phyloP scores from a whole-genome alignment of 2,888 invertebrate species.

The Tridacna gigas region DNA sequence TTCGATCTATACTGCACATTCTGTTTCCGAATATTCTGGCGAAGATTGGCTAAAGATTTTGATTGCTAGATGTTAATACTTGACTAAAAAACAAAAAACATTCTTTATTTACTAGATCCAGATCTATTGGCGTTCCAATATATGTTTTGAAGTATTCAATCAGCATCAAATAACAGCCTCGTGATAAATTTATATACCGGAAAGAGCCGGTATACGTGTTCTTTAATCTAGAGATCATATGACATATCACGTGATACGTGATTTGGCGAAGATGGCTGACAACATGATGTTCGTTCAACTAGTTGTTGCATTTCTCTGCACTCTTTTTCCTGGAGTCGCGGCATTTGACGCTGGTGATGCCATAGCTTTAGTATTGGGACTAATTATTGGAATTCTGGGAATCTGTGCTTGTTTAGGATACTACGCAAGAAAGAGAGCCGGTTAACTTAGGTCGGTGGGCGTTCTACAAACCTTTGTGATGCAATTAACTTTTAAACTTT shows the following conservation, averaged over 20 bases:
- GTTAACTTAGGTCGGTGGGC: constrained; percentile 13
- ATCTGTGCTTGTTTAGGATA: constrained; percentile 85
- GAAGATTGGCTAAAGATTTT: no score
- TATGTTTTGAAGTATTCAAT: no score
- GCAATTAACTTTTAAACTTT: constrained; percentile 16
- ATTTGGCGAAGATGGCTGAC: constrained; percentile 73
- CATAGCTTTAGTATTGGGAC: constrained; percentile 84
- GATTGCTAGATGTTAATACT: no score
- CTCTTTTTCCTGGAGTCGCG: constrained; percentile 78
- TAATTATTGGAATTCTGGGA: constrained; percentile 84
- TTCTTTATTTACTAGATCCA: no score
- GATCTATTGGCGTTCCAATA: no score
- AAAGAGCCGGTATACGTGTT: no score
- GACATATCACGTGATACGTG: constrained; percentile 69
- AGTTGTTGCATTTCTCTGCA: constrained; percentile 69
- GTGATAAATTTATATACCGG: no score
- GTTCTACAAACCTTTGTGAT: constrained; percentile 11
- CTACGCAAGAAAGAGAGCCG: constrained; percentile 82
- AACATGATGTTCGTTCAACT: constrained; percentile 56
- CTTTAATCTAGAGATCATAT: constrained; percentile 48
- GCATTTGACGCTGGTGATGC: constrained; percentile 85
- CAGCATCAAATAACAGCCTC: no score
- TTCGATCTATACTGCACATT: no score
- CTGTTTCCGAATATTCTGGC: no score
- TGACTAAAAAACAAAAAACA: no score